Percentiles rank a stretch among this genome's conserved stretches.
These are phyloP conservation scores for Sebastes goodei DNA, from an alignment of 2,797 vertebrate genomes.

Conservation along the genomic window DNA sequence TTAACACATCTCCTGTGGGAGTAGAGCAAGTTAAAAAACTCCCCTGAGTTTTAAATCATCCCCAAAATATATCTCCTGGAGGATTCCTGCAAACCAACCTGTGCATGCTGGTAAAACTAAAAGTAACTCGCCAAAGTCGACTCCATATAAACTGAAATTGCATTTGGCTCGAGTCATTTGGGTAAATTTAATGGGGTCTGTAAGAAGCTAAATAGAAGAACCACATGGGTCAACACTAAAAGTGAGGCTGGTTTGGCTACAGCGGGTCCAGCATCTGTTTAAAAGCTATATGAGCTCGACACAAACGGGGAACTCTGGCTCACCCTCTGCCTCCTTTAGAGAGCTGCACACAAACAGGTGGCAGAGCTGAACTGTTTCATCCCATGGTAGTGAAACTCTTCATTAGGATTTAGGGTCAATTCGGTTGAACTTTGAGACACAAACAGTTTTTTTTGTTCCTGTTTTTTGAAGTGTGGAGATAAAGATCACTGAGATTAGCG, in stretches of 20 bases:
- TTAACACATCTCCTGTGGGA: slow-evolving; percentile 61
- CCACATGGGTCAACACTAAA: slow-evolving; percentile 83
- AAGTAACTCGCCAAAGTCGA: slow-evolving; percentile 72
- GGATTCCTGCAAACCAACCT: slow-evolving; percentile 69
- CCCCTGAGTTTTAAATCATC: slow-evolving; percentile 64
- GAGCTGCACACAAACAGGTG: slow-evolving; percentile 65
- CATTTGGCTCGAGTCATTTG: slow-evolving; percentile 74
- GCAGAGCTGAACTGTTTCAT: slow-evolving; percentile 42
- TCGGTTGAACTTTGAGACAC: slow-evolving; percentile 55
- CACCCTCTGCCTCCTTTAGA: slow-evolving; percentile 48
- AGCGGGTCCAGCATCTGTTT: slow-evolving; percentile 75
- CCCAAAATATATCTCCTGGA: slow-evolving; percentile 67
- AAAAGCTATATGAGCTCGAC: slow-evolving; percentile 74
- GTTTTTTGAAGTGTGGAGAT: slow-evolving; percentile 69
- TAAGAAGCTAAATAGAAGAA: slow-evolving; percentile 76
- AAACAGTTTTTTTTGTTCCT: slow-evolving; percentile 43
- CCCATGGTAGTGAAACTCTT: slow-evolving; percentile 53
- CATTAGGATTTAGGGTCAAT: slow-evolving; percentile 57
- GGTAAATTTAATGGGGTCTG: slow-evolving; percentile 82
- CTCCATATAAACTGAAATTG: slow-evolving; percentile 77
- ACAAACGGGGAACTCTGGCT: slow-evolving; percentile 63
- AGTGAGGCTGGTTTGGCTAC: slow-evolving; percentile 80
- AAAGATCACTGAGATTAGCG: slow-evolving; percentile 76
- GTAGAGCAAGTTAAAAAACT: slow-evolving; percentile 18
- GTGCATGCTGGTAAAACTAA: slow-evolving; percentile 72